Evolutionary conservation across 2,113 vertebrate genomes (phyloP), one percentile per base, ranked within the genome.

Genomic region (Ondatra zibethicus): DNA sequence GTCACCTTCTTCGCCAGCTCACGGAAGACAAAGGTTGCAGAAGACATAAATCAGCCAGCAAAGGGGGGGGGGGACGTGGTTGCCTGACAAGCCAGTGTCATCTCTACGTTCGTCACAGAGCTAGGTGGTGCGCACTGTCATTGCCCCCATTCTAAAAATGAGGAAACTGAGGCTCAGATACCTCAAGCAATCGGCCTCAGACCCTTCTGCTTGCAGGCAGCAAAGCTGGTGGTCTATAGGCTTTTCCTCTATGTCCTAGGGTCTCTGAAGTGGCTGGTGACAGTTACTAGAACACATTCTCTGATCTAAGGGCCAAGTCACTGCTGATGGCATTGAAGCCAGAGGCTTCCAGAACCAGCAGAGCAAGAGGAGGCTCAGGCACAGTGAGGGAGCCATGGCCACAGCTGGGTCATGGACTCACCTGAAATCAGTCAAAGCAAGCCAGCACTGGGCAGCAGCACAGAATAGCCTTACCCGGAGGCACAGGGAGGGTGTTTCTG

Each of bases 401-500:
- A 0, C 77, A 8, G 50, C 21, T 7, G 31, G 47, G 31, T 19
- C 63, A 58, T n/a, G 72, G 50, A 61, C 45, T 10, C 61, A 11
- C 82, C 58, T 2, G 10, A 27, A 63, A 70, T 47, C 27, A 50
- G 29, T 39, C 73, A 11, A 50, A 81, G 68, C 33, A 10, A 68
- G 68, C 21, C 80, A 12, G 11, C 31, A 11, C 1, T 11, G 65
- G 4, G 14, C 1, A 27, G 45, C 39, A 55, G 84, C 9, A 5
- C 61, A 72, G 52, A 9, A 50, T 72, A 63, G 7, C 66, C 42
- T 72, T 0, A 17, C 5, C 68, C 29, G 0, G 87, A 7, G 50
- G 61, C 39, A 76, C 33, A 9, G 0, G 3, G 0, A 2, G 80
- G 98, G 97, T 94, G 97, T 98, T 97, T 97, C 95, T 86, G 93